Percentiles rank a stretch among this genome's conserved stretches.
Conservation (phyloP, 1,140 invertebrate genomes). For the Lamellibrachia luymesi region DNA sequence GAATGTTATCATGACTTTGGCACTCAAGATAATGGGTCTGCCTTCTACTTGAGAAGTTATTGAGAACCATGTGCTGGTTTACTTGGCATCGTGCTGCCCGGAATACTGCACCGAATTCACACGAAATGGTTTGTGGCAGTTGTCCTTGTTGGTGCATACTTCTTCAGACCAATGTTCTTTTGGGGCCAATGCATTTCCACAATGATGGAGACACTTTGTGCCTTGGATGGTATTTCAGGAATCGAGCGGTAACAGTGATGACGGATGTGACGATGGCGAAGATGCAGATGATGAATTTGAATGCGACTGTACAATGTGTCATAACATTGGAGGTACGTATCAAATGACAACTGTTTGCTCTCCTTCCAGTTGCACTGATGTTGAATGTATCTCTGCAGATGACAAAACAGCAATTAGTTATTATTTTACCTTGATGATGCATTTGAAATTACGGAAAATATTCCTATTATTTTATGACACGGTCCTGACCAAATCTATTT, state of each 20-base stretch:
- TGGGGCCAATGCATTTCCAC: neutral
- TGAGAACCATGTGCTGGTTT: neutral
- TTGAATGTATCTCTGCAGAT: no score
- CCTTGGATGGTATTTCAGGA: neutral
- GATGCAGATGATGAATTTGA: slow-evolving; percentile 16
- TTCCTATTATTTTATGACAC: no score
- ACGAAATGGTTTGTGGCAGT: neutral
- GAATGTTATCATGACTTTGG: no score
- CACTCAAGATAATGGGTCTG: no score
- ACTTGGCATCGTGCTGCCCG: neutral
- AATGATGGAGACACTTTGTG: neutral
- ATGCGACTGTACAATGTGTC: slow-evolving; percentile 17
- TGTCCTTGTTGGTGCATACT: neutral
- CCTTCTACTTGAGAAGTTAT: no score
- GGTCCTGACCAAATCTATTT: no score
- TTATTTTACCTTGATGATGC: no score
- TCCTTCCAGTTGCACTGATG: no score
- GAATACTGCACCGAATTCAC: neutral
- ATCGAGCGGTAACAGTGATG: neutral
- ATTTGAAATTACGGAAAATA: no score
- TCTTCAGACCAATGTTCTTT: neutral
- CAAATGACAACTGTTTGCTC: no score
- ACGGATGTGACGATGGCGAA: neutral
- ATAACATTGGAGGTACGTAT: neutral
- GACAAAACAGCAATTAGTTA: no score